These are phyloP conservation scores for Heliconius ethilla DNA, from an alignment of 2,888 invertebrate genomes.

Conservation along the genomic window DNA sequence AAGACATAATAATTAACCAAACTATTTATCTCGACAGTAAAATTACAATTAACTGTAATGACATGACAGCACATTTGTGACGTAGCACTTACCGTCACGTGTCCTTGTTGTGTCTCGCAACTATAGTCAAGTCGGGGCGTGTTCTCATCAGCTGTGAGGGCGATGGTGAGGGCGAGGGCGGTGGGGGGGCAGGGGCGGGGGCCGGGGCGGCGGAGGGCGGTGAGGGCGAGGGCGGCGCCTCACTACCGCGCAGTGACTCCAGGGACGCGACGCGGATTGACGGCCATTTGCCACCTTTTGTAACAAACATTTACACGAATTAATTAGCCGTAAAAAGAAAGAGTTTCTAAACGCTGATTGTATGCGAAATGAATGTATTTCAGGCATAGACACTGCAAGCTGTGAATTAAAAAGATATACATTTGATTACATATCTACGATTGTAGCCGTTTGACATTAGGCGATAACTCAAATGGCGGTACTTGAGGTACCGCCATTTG, in stretches of 20 bases:
- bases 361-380: too few species aligned
- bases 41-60: not conserved
- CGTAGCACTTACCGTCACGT: constrained; percentile 52
- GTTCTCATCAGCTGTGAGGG: constrained; percentile 71
- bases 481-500: too few species aligned
- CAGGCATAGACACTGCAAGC: too few species aligned
- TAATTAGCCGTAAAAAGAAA: not conserved
- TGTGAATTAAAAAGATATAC: too few species aligned
- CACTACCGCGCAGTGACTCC: constrained; percentile 61
- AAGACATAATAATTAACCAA: too few species aligned
- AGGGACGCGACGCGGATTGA: constrained; percentile 72
- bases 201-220: constrained; percentile 68
- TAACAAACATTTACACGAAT: not conserved
- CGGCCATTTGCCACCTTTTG: constrained; percentile 68
- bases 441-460: too few species aligned
- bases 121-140: constrained; percentile 74
- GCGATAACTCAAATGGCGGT: too few species aligned
- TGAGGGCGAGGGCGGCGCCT: constrained; percentile 31
- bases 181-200: constrained; percentile 63
- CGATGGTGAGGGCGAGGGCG: constrained; percentile 61
- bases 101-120: constrained; percentile 54
- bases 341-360: too few species aligned
- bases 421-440: too few species aligned
- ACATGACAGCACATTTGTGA: constrained; percentile 27
- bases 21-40: not conserved